Base-by-base conservation (phyloP, 2,888 invertebrate genomes). In the Glomeris marginata region DNA sequence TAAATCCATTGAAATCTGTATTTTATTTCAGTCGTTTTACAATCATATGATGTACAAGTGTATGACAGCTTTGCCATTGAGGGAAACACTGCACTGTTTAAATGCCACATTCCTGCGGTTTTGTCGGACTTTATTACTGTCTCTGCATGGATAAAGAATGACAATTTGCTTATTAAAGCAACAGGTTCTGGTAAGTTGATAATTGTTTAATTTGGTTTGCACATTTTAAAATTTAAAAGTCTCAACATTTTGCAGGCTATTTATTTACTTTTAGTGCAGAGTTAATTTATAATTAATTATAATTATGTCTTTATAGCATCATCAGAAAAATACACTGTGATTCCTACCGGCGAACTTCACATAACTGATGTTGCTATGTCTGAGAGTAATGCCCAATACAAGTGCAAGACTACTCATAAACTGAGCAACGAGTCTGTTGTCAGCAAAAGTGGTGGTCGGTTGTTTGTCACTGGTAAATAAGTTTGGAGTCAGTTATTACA, bases 71-170 rank as follows among this genome's bases (percentile, higher is more conserved):
- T 64, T 60, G 66, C 65, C 2, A 66, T 65, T 54, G 58, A 63
- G 38, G 67, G 67, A 13, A 66, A 66, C 51, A 69, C 69, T 15
- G 69, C 69, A 5, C 64, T 69, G n/a, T 61, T 70, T 45, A 64
- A 64, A 63, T 94, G 94, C 68, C 79, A 83, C 67, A 84, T 91
- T 62, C 87, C 91, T 41, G 77, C 80, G 59, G 87, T 84, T 70
- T 84, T 86, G 68, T 77, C 80, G 56, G 88, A 90, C 61, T 84
- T 86, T 65, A 82, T 91, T 60, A 80, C 80, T 70, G 79, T 81
- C 54, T 87, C 86, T 34, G 84, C 87, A 47, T 92, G 92, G 92
- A 77, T 85, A 56, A 83, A 84, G 65, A 84, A 85, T 45, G 42
- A 49, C 37, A 51, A 54, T 13, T 43, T 55, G 18, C 54, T 57